These are phyloP conservation scores for Athetis lepigone DNA, from an alignment of 2,888 invertebrate species.

Conservation along the genomic window DNA sequence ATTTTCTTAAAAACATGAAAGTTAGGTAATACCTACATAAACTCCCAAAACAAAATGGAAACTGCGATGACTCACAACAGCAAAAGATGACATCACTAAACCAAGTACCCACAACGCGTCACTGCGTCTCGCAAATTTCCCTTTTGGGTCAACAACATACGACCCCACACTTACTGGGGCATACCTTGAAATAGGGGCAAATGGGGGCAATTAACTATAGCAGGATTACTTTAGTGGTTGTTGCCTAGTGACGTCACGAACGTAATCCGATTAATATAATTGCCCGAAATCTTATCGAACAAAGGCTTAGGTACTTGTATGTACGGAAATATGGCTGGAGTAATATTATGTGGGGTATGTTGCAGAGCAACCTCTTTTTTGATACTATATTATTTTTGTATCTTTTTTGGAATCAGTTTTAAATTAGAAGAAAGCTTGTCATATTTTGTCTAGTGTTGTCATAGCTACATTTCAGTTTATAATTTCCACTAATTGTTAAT, in stretches of 20 bases:
- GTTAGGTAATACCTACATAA: neutral
- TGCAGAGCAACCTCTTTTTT: too few relatives aligned
- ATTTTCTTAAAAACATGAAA: neutral
- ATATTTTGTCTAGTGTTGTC: too few relatives aligned
- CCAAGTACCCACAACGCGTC: conserved; percentile 11
- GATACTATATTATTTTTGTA: too few relatives aligned
- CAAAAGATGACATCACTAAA: conserved; percentile 35
- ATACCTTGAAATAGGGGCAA: conserved; percentile 78
- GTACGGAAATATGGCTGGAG: conserved; percentile 19
- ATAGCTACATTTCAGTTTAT: too few relatives aligned
- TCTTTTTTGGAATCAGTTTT: too few relatives aligned
- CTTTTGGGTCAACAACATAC: conserved; percentile 50
- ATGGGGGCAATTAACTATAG: conserved; percentile 82
- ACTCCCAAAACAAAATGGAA: neutral
- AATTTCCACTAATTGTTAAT: too few relatives aligned
- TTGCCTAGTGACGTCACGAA: conserved; percentile 87
- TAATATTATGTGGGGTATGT: conserved; percentile 37
- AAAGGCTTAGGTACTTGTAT: conserved; percentile 67
- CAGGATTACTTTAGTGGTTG: conserved; percentile 86
- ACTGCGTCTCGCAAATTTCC: conserved; percentile 20
- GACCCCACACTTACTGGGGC: conserved; percentile 55
- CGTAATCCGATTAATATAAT: conserved; percentile 89
- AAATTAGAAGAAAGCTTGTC: too few relatives aligned
- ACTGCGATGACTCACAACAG: conserved; percentile 20
- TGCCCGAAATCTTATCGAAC: conserved; percentile 85